phyloP scores from a whole-genome alignment of 2,888 invertebrate species.

The Troglohyphantes excavatus region DNA sequence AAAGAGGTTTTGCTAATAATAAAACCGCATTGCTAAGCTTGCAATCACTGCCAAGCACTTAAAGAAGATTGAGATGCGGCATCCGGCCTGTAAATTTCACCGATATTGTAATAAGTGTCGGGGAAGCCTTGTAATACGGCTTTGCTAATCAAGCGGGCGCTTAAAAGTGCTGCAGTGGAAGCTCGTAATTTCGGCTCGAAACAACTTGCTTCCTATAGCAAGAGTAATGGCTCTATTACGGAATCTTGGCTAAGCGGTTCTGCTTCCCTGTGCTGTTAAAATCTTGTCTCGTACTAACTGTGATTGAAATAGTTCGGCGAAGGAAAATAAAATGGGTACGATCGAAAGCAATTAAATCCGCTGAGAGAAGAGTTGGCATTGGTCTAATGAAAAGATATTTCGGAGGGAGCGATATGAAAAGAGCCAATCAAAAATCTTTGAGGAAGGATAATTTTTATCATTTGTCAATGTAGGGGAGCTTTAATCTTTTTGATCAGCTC shows the following conservation, averaged over 20 bases:
- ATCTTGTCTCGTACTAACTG: slow-evolving; percentile 63
- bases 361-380: slow-evolving; percentile 28
- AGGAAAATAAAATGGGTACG: slow-evolving; percentile 68
- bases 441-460: slow-evolving; percentile 66
- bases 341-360: slow-evolving; percentile 73
- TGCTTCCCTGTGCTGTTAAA: slow-evolving; percentile 29
- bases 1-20: slow-evolving; percentile 74
- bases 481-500: slow-evolving; percentile 20
- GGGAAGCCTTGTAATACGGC: slow-evolving; percentile 64
- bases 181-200: slow-evolving; percentile 55
- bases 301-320: slow-evolving; percentile 63
- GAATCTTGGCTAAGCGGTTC: slow-evolving; percentile 55
- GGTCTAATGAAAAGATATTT: slow-evolving; percentile 62
- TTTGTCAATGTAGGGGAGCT: slow-evolving; percentile 49
- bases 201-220: slow-evolving; percentile 54
- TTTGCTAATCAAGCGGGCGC: slow-evolving; percentile 71
- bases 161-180: slow-evolving; percentile 55
- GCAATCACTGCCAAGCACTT: slow-evolving; percentile 73
- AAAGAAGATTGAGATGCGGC: slow-evolving; percentile 69
- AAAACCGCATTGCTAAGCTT: slow-evolving; percentile 70
- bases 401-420: slow-evolving; percentile 58
- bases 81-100: slow-evolving; percentile 75
- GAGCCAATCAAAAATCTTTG: slow-evolving; percentile 65
- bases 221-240: slow-evolving; percentile 74
- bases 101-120: slow-evolving; percentile 78